Evolutionary conservation across 2,888 invertebrate species (phyloP).

Genomic region (Tachina lurida): DNA sequence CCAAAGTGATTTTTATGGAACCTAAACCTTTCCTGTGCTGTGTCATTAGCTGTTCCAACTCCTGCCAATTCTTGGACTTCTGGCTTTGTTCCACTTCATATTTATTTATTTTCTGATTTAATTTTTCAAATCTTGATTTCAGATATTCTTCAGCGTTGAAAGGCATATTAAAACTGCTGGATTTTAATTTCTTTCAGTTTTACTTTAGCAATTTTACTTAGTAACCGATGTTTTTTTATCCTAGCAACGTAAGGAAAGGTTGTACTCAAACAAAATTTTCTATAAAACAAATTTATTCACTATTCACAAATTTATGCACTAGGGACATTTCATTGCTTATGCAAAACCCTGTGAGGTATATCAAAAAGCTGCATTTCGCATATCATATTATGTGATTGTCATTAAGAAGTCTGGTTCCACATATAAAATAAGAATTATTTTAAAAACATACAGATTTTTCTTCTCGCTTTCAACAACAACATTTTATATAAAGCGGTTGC

Average conservation of each 20-base stretch:
- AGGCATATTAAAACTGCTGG: constrained; percentile 36
- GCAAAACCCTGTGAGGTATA: no score
- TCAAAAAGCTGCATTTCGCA: no score
- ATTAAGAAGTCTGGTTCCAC: no score
- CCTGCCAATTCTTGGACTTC: constrained; percentile 18
- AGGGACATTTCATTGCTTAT: no score
- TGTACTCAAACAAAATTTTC: neutral
- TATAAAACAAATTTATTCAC: no score
- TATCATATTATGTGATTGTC: no score
- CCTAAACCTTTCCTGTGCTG: constrained; percentile 64
- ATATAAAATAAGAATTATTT: no score
- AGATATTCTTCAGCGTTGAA: constrained; percentile 66
- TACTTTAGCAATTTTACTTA: neutral
- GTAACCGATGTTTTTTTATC: constrained; percentile 4
- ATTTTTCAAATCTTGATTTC: constrained; percentile 60
- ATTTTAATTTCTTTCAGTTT: neutral
- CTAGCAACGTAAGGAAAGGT: constrained; percentile 19
- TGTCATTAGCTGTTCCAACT: constrained; percentile 41
- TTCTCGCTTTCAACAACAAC: no score
- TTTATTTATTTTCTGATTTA: constrained; percentile 64
- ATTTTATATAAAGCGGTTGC: no score
- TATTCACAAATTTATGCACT: no score
- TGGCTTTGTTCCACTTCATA: constrained; percentile 64
- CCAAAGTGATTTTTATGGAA: constrained; percentile 65
- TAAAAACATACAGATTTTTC: no score